Conservation (phyloP, 2,888 invertebrate genomes). For the Eupithecia centaureata region DNA sequence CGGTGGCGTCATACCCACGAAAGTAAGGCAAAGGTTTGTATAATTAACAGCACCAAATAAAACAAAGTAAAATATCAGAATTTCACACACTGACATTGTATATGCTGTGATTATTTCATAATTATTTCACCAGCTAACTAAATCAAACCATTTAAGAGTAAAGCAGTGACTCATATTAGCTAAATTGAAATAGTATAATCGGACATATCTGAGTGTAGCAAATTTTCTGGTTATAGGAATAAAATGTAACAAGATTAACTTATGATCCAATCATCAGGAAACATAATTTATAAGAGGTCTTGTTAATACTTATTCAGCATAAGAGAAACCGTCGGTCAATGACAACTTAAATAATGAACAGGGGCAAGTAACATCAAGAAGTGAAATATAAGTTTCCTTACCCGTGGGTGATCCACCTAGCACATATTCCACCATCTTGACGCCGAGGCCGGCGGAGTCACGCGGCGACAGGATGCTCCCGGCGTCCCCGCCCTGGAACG, state of each 20-base stretch:
- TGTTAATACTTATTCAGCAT: too few relatives aligned
- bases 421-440: slow-evolving; percentile 99
- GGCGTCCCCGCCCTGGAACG: slow-evolving; percentile 86
- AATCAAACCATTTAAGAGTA: not conserved
- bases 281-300: too few relatives aligned
- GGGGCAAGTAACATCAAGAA: not conserved
- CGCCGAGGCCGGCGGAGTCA: slow-evolving; percentile 96
- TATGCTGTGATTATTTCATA: not conserved
- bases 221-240: not conserved
- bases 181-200: not conserved
- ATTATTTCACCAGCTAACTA: not conserved
- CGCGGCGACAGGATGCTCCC: slow-evolving; percentile 90
- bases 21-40: not conserved
- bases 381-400: slow-evolving; percentile 43
- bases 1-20: too few relatives aligned
- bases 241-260: not conserved
- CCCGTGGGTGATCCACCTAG: slow-evolving; percentile 95
- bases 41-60: not conserved
- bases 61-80: not conserved
- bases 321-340: too few relatives aligned
- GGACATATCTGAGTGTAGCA: not conserved
- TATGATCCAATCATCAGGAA: too few relatives aligned
- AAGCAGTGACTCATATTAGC: not conserved
- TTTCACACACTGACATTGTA: not conserved
- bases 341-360: not conserved